Evolutionary conservation across 1,140 invertebrate species (phyloP), one percentile per base, ranked within the genome.

Genomic region (Schlechtendalia chinensis): DNA sequence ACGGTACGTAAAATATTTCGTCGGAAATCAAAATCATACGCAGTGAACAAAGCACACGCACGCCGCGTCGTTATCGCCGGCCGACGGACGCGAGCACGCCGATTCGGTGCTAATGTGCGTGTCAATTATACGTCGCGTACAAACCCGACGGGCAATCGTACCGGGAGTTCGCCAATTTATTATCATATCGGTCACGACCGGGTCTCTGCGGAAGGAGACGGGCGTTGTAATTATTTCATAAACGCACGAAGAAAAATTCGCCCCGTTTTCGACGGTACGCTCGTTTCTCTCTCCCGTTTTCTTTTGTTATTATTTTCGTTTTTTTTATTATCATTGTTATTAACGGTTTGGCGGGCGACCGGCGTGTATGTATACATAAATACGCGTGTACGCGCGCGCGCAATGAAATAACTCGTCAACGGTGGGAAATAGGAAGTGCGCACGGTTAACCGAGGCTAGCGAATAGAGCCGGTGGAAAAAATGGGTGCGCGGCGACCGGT

Each of bases 371-470:
- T 39, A 39, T 39, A 54, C 12, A 47, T 54, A 72, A 53, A 54
- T 65, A 53, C 14, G 29, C n/a, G 8, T 8, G 12, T 12, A 11
- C 47, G 11, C 14, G 47, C 14, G 14, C 47, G 10, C 12, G 12
- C 11, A 50, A 39, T 50, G 12, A 50, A 69, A 67, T 54, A 45
- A 39, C 32, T 22, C 56, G 39, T 56, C 56, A 50, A 27, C 75
- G 58, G 58, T 79, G 75, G 75, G 75, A 79, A 79, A 79, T 79
- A 79, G 75, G 75, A 79, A 79, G 75, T 79, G 58, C 75, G 75
- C 75, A 79, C 75, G 75, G 75, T 79, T 79, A 63, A 79, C 75
- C 39, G 69, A 54, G 72, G 71, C 27, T 56, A 74, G 50, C 50
- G 19, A 8, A n/a, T n/a, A n/a, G 39, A 59, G 53, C 4, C 58